Evolutionary conservation across 2,888 invertebrate species (phyloP).

Genomic region (Antitype chi): DNA sequence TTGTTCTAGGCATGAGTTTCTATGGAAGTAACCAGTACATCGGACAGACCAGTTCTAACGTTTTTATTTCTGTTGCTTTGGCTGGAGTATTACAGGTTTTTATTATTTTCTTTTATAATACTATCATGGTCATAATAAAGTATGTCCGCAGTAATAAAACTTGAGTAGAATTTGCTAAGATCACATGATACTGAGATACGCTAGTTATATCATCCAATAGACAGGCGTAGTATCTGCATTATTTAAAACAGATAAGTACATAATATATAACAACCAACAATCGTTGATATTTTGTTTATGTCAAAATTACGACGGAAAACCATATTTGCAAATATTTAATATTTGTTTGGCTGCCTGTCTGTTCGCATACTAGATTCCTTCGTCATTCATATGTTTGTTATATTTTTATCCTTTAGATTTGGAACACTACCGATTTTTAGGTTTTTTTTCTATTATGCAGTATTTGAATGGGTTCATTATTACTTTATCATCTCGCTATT

Average conservation of each 20-base stretch:
- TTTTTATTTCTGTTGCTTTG: slow-evolving; percentile 93
- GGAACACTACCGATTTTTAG: too few species aligned
- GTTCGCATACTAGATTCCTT: not conserved
- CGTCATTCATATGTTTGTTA: not conserved
- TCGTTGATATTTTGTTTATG: not conserved
- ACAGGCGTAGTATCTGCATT: not conserved
- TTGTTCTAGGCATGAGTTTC: slow-evolving; percentile 94
- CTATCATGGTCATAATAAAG: not conserved
- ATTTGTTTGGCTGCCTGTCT: not conserved
- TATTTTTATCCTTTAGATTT: not conserved
- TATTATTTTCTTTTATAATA: not conserved
- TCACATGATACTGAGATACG: not conserved
- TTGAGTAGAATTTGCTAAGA: slow-evolving; percentile 4
- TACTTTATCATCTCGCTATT: not conserved
- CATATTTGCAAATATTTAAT: not conserved
- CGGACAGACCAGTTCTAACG: slow-evolving; percentile 93
- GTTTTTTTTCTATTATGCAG: not conserved
- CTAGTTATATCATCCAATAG: not conserved
- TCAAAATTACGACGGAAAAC: not conserved
- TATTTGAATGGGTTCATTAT: not conserved
- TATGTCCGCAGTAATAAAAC: not conserved
- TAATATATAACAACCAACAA: not conserved
- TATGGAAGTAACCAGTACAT: slow-evolving; percentile 95
- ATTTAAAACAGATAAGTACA: slow-evolving; percentile 4
- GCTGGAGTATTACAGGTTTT: slow-evolving; percentile 83